A percentile compares a stretch with the other conserved stretches of the same genome.
phyloP scores from a whole-genome alignment of 2,888 invertebrate species.

The Nymphalis polychloros region DNA sequence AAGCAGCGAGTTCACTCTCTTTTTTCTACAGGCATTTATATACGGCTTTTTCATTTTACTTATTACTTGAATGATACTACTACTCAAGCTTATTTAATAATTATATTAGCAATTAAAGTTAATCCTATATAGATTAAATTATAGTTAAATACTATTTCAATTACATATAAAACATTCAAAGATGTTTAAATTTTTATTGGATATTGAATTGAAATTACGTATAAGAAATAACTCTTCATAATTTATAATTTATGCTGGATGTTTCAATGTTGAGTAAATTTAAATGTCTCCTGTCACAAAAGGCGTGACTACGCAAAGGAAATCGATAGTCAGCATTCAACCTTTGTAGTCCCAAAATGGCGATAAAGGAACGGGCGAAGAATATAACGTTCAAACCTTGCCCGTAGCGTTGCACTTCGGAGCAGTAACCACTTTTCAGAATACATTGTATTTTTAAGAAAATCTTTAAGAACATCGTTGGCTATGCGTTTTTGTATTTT shows the following conservation, averaged over 20 bases:
- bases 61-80: too few relatives aligned
- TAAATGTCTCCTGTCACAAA: conserved; percentile 31
- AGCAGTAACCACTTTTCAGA: conserved; percentile 17
- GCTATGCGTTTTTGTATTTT: not conserved
- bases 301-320: conserved; percentile 35
- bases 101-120: too few relatives aligned
- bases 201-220: too few relatives aligned
- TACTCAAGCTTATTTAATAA: too few relatives aligned
- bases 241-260: not conserved
- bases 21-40: not conserved
- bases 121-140: too few relatives aligned
- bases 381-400: conserved; percentile 26
- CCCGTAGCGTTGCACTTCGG: conserved; percentile 20
- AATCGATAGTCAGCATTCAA: conserved; percentile 34
- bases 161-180: too few relatives aligned
- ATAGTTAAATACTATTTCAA: too few relatives aligned
- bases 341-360: conserved; percentile 29
- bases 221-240: too few relatives aligned
- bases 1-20: not conserved
- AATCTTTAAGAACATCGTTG: not conserved
- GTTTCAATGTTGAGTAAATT: conserved; percentile 21
- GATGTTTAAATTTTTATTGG: too few relatives aligned
- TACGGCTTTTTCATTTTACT: not conserved
- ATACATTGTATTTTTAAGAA: conserved; percentile 8
- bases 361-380: conserved; percentile 27